Percentiles rank a stretch among this genome's conserved stretches.
These are phyloP conservation scores for Stegodyphus mimosarum DNA, from an alignment of 1,140 invertebrate genomes.

Conservation along the genomic window DNA sequence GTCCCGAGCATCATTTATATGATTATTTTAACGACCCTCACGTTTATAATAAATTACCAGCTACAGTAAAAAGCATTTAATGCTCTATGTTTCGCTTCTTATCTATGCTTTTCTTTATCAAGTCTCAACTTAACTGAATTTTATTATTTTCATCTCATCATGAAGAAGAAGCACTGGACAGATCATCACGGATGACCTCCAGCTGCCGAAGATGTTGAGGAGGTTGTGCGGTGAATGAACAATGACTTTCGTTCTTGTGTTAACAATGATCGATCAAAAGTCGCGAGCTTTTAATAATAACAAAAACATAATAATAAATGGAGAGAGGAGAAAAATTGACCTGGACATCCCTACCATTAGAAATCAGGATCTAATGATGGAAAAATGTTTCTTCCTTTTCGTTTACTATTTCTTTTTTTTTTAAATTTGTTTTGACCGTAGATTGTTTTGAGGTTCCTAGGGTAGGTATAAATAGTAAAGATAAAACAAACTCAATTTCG, in stretches of 20 bases:
- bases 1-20: too few species aligned
- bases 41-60: not conserved
- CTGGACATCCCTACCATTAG: too few species aligned
- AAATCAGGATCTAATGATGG: too few species aligned
- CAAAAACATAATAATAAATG: too few species aligned
- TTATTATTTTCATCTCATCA: not conserved
- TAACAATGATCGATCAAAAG: slow-evolving; percentile 18
- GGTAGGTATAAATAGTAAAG: too few species aligned
- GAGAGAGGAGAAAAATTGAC: too few species aligned
- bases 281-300: not conserved
- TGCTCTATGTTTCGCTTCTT: slow-evolving; percentile 10
- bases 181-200: not conserved
- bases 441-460: too few species aligned
- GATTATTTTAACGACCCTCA: too few species aligned
- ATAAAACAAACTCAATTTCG: too few species aligned
- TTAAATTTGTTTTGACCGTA: too few species aligned
- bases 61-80: slow-evolving; percentile 5
- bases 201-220: not conserved
- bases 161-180: not conserved
- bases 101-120: not conserved
- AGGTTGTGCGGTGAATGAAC: slow-evolving; percentile 7
- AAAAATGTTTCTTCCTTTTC: too few species aligned
- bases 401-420: too few species aligned
- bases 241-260: not conserved
- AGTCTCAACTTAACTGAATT: not conserved